Evolutionary conservation across 1,140 invertebrate species (phyloP), one percentile per base, ranked within the genome.

Genomic region (Nymphalis io): DNA sequence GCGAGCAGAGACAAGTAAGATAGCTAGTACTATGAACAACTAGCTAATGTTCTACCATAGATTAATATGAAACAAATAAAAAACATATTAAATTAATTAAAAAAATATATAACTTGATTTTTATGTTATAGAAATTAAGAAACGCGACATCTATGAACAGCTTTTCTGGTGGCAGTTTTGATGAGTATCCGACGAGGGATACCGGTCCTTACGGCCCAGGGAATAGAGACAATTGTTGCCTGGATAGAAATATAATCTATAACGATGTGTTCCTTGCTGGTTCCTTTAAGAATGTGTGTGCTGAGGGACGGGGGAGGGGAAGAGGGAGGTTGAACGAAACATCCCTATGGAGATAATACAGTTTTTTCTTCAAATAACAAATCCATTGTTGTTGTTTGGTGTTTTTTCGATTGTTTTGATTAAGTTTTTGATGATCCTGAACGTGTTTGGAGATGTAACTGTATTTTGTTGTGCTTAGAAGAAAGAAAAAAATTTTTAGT

Each of bases 171-270:
- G 39, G 62, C 38, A 74, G 64, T 42, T 70, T 60, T 38, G 72
- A 74, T 12, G 68, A 70, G 21, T 69, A 48, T 16, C 72, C 72
- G 0, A 70, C 72, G 3, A 48, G 72, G 53, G 72, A 74, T 39
- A 18, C 64, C 2, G 67, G 62, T 1, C 57, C 23, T 55, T 63
- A 40, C n/a, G 10, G 20, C 27, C 18, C 13, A 8, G 23, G 21
- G 13, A 18, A 40, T 55, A 40, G 4, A 33, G 27, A 33, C n/a
- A 13, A 33, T 53, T 20, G 20, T 15, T 27, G 23, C 3, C 1
- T 33, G 0, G 15, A 55, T 23, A 55, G 20, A n/a, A 27, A 27
- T 16, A 51, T 46, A 48, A 20, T 62, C 10, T 57, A 20, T 16
- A 38, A 23, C 13, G 70, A 72, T n/a, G 39, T 58, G 0, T 57